Conservation (phyloP, 2,113 vertebrate species). For the Piaya cayana region DNA sequence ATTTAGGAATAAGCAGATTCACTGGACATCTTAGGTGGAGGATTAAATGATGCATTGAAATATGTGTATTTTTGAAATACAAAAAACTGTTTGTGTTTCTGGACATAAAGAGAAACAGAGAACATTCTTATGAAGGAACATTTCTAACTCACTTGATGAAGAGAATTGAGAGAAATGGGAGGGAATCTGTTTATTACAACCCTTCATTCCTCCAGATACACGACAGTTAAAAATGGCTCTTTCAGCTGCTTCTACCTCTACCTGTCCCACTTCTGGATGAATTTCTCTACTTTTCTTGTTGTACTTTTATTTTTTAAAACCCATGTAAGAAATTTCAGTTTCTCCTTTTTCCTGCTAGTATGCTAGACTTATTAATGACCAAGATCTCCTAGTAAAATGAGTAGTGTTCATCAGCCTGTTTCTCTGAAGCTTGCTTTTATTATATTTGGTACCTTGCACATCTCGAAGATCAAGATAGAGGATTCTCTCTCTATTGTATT, state of each 20-base stretch:
- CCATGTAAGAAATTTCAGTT: background rate
- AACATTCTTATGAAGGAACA: background rate
- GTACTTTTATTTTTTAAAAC: background rate
- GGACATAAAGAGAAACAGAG: background rate
- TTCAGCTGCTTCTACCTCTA: background rate
- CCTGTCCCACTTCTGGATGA: background rate
- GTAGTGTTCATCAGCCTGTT: background rate
- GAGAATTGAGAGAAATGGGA: background rate
- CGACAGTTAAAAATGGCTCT: fast-evolving
- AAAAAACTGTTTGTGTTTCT: background rate
- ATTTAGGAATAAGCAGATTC: background rate
- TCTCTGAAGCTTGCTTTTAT: background rate
- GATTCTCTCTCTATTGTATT: background rate
- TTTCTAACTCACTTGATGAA: background rate
- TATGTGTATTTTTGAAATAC: background rate
- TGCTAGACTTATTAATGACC: background rate
- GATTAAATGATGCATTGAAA: background rate
- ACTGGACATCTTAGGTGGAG: background rate
- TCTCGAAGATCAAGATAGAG: background rate
- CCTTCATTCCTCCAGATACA: background rate
- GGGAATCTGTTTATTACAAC: background rate
- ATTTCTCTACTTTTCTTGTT: background rate
- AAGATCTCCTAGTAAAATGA: background rate
- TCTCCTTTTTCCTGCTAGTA: background rate
- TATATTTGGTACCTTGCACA: background rate